Evolutionary conservation across 2,797 vertebrate species (phyloP).

Genomic region (Hapalemur alaotrensis): DNA sequence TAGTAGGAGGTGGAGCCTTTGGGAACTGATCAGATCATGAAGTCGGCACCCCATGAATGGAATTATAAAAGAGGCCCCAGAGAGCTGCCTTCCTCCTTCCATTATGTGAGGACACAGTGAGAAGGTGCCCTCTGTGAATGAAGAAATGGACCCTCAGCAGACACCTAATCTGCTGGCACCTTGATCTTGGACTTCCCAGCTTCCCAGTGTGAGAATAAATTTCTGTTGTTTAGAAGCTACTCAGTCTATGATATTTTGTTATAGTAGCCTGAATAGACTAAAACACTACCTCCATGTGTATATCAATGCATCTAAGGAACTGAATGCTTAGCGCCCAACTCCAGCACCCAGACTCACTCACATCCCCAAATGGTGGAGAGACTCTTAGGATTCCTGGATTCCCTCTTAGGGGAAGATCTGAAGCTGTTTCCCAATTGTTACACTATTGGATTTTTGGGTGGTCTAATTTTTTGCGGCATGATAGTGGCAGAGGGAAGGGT

Average conservation of each 20-base stretch:
- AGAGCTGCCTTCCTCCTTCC: not conserved
- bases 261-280: not conserved
- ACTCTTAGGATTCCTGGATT: not conserved
- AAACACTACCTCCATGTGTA: not conserved
- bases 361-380: not conserved
- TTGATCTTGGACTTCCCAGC: not conserved
- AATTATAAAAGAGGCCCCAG: not conserved
- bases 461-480: not conserved
- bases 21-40: not conserved
- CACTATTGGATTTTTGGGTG: not conserved
- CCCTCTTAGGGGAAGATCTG: not conserved
- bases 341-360: not conserved
- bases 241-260: not conserved
- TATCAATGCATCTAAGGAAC: not conserved
- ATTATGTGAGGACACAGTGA: not conserved
- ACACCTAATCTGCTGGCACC: not conserved
- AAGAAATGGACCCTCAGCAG: not conserved
- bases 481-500: not conserved
- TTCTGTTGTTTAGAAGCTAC: not conserved
- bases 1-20: not conserved
- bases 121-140: too few species aligned
- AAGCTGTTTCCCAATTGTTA: not conserved
- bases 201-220: not conserved
- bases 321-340: not conserved
- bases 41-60: not conserved